Percentiles rank a stretch among this genome's conserved stretches.
phyloP scores from a whole-genome alignment of 2,888 invertebrate genomes.

The Phengaris alcon region DNA sequence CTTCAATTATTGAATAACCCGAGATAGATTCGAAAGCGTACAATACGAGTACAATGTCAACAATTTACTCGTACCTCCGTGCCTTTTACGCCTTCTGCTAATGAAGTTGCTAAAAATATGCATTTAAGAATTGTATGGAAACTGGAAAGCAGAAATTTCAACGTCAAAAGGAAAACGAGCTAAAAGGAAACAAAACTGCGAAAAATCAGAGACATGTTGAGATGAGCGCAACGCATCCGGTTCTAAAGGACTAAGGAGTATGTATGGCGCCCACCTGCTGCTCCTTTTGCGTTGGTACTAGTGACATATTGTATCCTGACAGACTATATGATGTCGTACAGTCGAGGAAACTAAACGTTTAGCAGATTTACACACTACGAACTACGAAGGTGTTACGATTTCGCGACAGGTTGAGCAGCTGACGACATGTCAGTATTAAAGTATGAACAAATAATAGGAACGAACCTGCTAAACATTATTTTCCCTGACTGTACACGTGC shows the following conservation, averaged over 20 bases:
- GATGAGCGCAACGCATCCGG: not conserved
- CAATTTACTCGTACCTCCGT: too few species aligned
- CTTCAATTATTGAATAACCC: too few species aligned
- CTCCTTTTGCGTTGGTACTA: not conserved
- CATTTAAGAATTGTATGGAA: too few species aligned
- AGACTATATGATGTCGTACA: not conserved
- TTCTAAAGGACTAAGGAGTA: not conserved
- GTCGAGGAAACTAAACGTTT: not conserved
- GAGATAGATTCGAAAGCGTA: too few species aligned
- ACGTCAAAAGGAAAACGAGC: not conserved
- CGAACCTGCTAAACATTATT: not conserved
- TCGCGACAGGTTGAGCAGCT: too few species aligned
- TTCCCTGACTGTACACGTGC: not conserved
- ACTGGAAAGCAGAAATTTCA: not conserved
- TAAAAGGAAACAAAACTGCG: not conserved
- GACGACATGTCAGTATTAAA: too few species aligned
- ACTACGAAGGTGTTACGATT: too few species aligned
- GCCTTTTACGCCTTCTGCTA: too few species aligned
- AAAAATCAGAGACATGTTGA: conserved; percentile 5
- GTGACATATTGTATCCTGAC: not conserved
- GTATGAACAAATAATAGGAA: too few species aligned
- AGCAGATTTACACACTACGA: not conserved
- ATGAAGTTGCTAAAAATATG: too few species aligned
- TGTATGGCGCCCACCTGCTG: not conserved
- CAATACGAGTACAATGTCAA: too few species aligned